Evolutionary conservation across 2,888 invertebrate species (phyloP).

Genomic region (Masnerella sp.): DNA sequence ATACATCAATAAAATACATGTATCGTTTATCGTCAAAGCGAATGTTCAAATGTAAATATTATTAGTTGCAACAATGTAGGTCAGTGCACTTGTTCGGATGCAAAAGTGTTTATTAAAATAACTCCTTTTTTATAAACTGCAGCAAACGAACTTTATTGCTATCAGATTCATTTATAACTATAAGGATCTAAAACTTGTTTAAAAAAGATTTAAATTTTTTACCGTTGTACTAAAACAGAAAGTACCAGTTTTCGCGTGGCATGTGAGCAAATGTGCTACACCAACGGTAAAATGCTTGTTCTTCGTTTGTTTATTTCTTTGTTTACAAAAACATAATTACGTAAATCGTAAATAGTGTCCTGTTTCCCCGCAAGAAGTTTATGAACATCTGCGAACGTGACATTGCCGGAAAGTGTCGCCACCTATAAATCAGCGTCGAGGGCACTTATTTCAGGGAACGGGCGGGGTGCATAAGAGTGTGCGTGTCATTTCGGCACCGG

Average conservation of each 20-base stretch:
- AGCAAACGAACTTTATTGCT: too few relatives aligned
- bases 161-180: too few relatives aligned
- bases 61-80: slow-evolving; percentile 26
- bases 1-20: slow-evolving; percentile 16
- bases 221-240: neutral
- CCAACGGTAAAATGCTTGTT: too few relatives aligned
- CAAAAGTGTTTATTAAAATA: slow-evolving; percentile 25
- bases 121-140: slow-evolving; percentile 13
- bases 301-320: too few relatives aligned
- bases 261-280: neutral
- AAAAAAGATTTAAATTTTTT: slow-evolving; percentile 8
- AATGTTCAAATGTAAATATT: slow-evolving; percentile 31
- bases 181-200: too few relatives aligned
- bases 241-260: too few relatives aligned
- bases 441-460: too few relatives aligned
- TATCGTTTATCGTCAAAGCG: slow-evolving; percentile 23
- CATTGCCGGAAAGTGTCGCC: too few relatives aligned
- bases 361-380: neutral
- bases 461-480: too few relatives aligned
- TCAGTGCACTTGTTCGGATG: slow-evolving; percentile 10
- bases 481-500: too few relatives aligned
- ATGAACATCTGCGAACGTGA: neutral
- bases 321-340: neutral
- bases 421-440: too few relatives aligned
- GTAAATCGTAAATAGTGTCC: neutral